Conservation (phyloP, 2,113 vertebrate genomes). For the Brachyhypopomus gauderio region DNA sequence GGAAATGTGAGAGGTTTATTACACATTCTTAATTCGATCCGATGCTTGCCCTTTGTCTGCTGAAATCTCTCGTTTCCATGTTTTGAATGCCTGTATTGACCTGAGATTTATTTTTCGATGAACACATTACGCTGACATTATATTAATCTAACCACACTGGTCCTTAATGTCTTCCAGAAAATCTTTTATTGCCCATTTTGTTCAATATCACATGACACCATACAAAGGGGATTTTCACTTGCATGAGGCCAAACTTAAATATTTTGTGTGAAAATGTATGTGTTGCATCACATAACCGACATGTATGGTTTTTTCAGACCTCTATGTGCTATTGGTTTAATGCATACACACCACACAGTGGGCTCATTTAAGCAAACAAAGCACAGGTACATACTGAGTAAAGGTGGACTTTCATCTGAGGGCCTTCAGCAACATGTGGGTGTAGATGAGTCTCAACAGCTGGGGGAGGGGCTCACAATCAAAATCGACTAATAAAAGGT, state of each 20-base stretch:
- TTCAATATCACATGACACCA: no score
- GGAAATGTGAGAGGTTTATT: conserved; percentile 1
- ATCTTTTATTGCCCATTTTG: neutral
- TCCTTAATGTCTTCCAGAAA: neutral
- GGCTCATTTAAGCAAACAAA: neutral
- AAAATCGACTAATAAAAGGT: no score
- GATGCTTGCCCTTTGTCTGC: neutral
- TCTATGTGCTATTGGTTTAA: neutral
- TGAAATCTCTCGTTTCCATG: neutral
- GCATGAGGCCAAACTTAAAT: neutral
- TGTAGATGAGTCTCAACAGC: neutral
- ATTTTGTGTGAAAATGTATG: neutral
- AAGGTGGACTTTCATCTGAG: neutral
- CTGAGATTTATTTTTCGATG: neutral
- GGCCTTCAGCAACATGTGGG: neutral
- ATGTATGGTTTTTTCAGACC: neutral
- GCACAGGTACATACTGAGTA: neutral
- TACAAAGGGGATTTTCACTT: neutral
- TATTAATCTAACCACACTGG: neutral
- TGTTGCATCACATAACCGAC: neutral
- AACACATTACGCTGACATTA: neutral
- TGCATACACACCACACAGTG: neutral
- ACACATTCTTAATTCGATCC: neutral
- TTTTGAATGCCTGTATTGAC: neutral
- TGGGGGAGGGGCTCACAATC: no score